A percentile compares a stretch with the other conserved stretches of the same genome.
Conservation (phyloP, 2,888 invertebrate genomes). For the Leptinotarsa tumamoca region DNA sequence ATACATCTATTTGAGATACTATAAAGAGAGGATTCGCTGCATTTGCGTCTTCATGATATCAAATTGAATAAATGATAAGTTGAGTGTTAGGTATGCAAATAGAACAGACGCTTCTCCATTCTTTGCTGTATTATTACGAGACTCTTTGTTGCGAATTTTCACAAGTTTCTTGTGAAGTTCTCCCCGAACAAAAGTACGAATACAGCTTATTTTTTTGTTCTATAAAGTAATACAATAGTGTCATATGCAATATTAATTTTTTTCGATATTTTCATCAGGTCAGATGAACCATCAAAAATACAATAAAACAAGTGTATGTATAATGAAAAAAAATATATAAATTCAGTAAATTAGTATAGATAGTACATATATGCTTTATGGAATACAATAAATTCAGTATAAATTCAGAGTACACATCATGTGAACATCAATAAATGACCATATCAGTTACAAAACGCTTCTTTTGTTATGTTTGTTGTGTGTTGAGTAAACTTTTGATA, state of each 20-base stretch:
- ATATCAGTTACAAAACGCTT: too few species aligned
- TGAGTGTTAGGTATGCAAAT: slow-evolving; percentile 1
- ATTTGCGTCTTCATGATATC: neutral
- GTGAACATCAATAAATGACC: too few species aligned
- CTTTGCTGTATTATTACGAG: neutral
- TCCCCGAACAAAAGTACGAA: neutral
- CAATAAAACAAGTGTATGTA: neutral
- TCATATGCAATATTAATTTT: too few species aligned
- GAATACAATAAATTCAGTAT: too few species aligned
- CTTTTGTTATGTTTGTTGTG: too few species aligned
- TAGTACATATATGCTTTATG: too few species aligned
- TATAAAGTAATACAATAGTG: neutral
- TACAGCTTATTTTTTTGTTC: neutral
- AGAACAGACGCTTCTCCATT: neutral
- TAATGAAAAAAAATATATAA: too few species aligned
- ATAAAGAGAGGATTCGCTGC: neutral
- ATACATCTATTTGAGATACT: neutral
- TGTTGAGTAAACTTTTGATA: too few species aligned
- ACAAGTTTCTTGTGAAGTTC: neutral
- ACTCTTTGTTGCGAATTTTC: neutral
- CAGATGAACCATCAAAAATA: neutral
- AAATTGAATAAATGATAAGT: slow-evolving; percentile 14
- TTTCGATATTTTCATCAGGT: too few species aligned
- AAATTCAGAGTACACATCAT: too few species aligned
- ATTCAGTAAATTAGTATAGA: too few species aligned